Conservation (phyloP, 2,888 invertebrate genomes). For the Eristalis intricaria region DNA sequence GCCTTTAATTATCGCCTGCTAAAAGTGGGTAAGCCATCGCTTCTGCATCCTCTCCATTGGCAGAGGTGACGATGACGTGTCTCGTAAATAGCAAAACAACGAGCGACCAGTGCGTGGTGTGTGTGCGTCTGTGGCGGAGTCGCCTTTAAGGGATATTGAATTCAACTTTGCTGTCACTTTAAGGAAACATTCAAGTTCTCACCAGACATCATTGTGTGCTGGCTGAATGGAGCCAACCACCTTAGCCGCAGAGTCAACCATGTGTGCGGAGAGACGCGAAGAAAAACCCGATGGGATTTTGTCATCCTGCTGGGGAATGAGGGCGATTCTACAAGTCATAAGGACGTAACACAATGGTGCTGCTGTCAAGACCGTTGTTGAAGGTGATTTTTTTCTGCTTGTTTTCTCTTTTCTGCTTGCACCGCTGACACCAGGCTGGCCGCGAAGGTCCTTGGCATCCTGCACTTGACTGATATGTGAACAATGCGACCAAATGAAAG, state of each 20-base stretch:
- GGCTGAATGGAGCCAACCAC: constrained; percentile 34
- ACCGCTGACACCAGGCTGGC: neutral
- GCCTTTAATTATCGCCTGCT: constrained; percentile 65
- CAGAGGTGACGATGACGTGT: constrained; percentile 9
- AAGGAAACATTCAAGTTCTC: neutral
- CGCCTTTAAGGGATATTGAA: neutral
- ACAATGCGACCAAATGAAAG: constrained; percentile 21
- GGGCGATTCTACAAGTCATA: constrained; percentile 30
- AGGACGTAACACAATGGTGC: constrained; percentile 26
- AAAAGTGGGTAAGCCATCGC: neutral
- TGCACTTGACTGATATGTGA: constrained; percentile 50
- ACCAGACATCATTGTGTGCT: constrained; percentile 39
- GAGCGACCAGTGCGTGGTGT: neutral
- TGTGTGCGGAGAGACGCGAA: neutral
- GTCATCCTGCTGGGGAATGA: constrained; percentile 3
- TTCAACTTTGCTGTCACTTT: neutral
- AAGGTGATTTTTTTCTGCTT: constrained; percentile 26
- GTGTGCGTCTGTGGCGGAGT: neutral
- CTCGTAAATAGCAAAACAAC: neutral
- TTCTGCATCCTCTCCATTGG: neutral
- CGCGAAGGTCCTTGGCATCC: neutral
- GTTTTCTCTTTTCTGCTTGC: neutral
- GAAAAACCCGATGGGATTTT: constrained; percentile 24
- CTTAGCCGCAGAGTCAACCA: constrained; percentile 1
- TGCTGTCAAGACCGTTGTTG: constrained; percentile 38